Conservation (phyloP, 2,888 invertebrate genomes). For the Apomyelois bistriatella region DNA sequence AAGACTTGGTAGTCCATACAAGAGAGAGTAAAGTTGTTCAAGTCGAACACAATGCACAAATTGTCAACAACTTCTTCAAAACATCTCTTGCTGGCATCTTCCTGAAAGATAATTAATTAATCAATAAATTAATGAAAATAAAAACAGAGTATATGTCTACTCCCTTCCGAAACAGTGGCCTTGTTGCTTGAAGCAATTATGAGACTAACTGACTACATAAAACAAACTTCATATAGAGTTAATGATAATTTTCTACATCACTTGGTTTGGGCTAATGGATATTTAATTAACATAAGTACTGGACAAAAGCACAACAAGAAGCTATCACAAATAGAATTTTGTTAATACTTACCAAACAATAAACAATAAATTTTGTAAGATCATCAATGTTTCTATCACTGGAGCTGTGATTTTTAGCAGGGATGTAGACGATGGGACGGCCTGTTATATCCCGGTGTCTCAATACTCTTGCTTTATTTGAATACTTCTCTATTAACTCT, state of each 20-base stretch:
- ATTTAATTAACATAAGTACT: no score
- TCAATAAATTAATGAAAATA: no score
- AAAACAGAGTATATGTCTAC: no score
- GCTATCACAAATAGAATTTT: neutral
- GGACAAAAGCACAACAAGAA: no score
- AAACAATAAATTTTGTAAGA: constrained; percentile 88
- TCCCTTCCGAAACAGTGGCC: no score
- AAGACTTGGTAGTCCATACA: constrained; percentile 91
- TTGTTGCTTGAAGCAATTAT: no score
- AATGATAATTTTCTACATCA: no score
- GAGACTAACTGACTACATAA: no score
- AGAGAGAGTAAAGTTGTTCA: constrained; percentile 85
- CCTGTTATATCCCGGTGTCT: constrained; percentile 86
- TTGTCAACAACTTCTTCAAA: constrained; percentile 90
- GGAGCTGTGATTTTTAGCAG: constrained; percentile 86
- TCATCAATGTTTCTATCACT: constrained; percentile 87
- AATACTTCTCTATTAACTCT: constrained; percentile 78
- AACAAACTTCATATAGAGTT: no score
- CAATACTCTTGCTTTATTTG: constrained; percentile 84
- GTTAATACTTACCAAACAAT: constrained; percentile 80
- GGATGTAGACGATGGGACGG: constrained; percentile 88
- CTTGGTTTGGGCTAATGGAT: no score
- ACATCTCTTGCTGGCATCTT: constrained; percentile 87
- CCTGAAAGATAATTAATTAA: constrained; percentile 64
- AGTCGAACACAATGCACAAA: constrained; percentile 88